Evolutionary conservation across 2,797 vertebrate species (phyloP).

Genomic region (Manis crassicaudata): DNA sequence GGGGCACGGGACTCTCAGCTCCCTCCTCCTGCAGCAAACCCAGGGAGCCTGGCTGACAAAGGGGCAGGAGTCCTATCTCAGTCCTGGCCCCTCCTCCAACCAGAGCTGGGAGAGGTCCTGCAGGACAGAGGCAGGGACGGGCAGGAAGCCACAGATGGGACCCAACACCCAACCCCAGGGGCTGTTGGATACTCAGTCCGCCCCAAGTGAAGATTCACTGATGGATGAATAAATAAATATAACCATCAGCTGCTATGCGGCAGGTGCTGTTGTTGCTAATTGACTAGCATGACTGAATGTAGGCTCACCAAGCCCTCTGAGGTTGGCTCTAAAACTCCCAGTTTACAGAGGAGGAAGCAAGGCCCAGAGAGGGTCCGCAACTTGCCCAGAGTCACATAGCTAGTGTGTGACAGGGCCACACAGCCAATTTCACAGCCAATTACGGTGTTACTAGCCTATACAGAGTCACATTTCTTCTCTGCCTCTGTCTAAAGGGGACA

Average conservation of each 20-base stretch:
- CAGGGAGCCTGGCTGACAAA: constrained; percentile 66
- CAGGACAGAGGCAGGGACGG: neutral
- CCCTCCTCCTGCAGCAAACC: neutral
- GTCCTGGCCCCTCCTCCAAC: constrained; percentile 39
- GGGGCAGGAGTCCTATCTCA: neutral
- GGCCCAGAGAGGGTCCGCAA: neutral
- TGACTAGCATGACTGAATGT: no score
- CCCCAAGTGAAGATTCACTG: neutral
- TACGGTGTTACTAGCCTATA: accelerated
- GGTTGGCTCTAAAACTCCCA: neutral
- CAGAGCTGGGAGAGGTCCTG: neutral
- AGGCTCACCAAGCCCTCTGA: neutral
- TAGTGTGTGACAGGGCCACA: neutral
- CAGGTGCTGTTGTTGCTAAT: no score
- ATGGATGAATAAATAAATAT: neutral
- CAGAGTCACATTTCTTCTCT: neutral
- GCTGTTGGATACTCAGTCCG: neutral
- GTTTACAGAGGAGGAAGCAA: neutral
- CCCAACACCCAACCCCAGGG: neutral
- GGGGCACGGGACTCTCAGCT: constrained; percentile 21
- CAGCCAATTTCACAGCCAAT: neutral
- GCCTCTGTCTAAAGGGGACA: neutral
- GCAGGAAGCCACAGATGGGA: neutral
- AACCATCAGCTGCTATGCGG: neutral
- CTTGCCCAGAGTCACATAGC: neutral